A percentile compares a stretch with the other conserved stretches of the same genome.
phyloP scores from a whole-genome alignment of 2,888 invertebrate species.

The Strigamia crassipes region DNA sequence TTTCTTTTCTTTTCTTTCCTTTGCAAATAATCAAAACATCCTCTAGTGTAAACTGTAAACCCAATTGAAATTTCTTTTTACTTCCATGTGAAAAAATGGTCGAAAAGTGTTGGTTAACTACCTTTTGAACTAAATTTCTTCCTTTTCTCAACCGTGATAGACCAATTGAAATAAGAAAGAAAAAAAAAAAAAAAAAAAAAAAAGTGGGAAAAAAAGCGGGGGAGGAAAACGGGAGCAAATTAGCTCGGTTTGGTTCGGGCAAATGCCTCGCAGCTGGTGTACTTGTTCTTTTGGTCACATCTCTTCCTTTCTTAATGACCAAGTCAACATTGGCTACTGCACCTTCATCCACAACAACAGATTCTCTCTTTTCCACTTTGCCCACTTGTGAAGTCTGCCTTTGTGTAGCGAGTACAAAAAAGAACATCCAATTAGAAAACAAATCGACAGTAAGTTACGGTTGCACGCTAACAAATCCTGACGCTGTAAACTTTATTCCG shows the following conservation, averaged over 20 bases:
- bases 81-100: too few relatives aligned
- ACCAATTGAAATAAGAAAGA: neutral
- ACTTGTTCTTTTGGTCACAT: neutral
- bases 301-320: constrained; percentile 10
- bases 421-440: neutral
- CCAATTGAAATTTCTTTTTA: too few relatives aligned
- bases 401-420: neutral
- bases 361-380: constrained; percentile 1
- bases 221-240: neutral
- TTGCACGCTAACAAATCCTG: too few relatives aligned
- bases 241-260: neutral
- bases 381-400: constrained; percentile 10
- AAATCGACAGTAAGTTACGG: too few relatives aligned
- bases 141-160: neutral
- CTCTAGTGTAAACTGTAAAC: too few relatives aligned
- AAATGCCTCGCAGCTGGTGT: constrained; percentile 10
- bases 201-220: too few relatives aligned
- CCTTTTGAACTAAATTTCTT: neutral
- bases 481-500: too few relatives aligned
- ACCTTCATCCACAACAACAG: neutral
- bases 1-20: neutral
- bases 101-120: neutral
- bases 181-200: too few relatives aligned
- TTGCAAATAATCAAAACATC: neutral
- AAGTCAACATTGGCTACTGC: constrained; percentile 10